These are phyloP conservation scores for Euthynnus affinis DNA, from an alignment of 2,797 vertebrate species.

Conservation along the genomic window DNA sequence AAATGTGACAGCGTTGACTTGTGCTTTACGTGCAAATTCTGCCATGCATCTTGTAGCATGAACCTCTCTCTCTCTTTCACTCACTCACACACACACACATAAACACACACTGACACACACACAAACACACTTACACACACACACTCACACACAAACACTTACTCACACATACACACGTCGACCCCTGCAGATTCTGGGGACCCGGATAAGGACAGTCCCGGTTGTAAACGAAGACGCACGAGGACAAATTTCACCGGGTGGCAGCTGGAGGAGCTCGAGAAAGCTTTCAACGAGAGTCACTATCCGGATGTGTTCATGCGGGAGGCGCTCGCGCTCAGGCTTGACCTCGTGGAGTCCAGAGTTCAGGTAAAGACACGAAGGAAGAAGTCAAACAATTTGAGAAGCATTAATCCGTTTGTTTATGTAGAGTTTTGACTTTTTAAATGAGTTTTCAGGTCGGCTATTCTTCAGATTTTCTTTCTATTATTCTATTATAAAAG, in stretches of 20 bases:
- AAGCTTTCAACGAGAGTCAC: constrained; percentile 98
- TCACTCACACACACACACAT: constrained; percentile 10
- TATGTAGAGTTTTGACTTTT: background rate
- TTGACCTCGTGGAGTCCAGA: constrained; percentile 97
- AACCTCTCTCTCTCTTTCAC: constrained; percentile 12
- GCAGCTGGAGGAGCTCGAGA: constrained; percentile 98
- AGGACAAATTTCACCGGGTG: constrained; percentile 99
- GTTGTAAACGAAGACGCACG: constrained; percentile 96
- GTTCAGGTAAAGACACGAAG: constrained; percentile 91
- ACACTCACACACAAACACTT: constrained; percentile 18
- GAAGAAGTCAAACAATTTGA: background rate
- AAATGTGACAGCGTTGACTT: background rate
- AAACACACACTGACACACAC: background rate
- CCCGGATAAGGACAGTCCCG: constrained; percentile 96
- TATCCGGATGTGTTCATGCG: constrained; percentile 99
- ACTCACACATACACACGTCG: constrained; percentile 28
- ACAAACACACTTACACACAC: constrained; percentile 16
- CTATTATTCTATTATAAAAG: background rate
- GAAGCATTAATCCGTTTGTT: background rate
- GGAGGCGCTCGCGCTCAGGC: constrained; percentile 95
- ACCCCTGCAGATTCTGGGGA: constrained; percentile 89
- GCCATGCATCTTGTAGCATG: constrained; percentile 13
- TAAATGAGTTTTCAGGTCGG: background rate
- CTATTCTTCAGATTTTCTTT: background rate
- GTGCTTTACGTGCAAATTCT: constrained; percentile 29